Conservation (phyloP, 2,113 vertebrate genomes). For the Pygoscelis antarcticus region DNA sequence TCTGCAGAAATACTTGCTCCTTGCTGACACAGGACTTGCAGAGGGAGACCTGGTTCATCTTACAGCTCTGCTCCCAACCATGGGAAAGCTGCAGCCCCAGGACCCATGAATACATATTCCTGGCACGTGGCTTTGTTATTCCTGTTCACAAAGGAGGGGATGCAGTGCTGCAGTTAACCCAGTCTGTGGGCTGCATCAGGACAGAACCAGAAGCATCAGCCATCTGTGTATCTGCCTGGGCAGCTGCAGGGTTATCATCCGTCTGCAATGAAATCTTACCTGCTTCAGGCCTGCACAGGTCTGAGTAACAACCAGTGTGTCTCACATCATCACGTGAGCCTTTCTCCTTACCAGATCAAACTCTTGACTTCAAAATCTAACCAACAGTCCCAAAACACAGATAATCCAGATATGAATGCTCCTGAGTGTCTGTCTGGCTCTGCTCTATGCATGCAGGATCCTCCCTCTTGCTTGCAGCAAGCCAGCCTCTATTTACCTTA, state of each 20-base stretch:
- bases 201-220: background rate
- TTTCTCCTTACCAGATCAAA: background rate
- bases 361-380: background rate
- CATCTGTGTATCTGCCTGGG: background rate
- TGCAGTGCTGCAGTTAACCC: background rate
- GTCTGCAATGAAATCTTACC: background rate
- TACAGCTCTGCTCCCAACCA: background rate
- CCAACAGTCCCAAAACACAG: background rate
- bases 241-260: background rate
- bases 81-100: background rate
- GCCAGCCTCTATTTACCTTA: background rate
- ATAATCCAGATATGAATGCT: background rate
- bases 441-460: background rate
- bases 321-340: background rate
- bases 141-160: background rate
- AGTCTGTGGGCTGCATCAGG: background rate
- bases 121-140: background rate
- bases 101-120: background rate
- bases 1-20: background rate
- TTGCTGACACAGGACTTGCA: background rate
- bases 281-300: background rate
- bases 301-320: background rate
- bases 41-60: background rate
- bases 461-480: background rate
- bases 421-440: background rate